Conservation (phyloP, 2,797 vertebrate species). For the Poeciliopsis infans region DNA sequence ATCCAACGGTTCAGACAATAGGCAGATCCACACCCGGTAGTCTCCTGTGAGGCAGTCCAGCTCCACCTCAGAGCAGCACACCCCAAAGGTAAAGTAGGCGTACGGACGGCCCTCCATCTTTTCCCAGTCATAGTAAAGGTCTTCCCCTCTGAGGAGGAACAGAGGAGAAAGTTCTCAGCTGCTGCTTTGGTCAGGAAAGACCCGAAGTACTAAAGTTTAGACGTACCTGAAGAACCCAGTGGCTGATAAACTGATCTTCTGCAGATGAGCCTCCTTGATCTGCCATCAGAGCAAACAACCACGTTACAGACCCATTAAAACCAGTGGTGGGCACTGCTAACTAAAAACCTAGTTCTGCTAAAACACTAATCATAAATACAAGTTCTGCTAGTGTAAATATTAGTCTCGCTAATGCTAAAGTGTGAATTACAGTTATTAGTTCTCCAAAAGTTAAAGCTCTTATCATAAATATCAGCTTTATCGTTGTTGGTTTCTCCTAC, state of each 20-base stretch:
- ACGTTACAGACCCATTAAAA: neutral
- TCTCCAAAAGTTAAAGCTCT: neutral
- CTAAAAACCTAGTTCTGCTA: neutral
- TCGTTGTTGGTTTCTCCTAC: neutral
- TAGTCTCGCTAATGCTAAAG: neutral
- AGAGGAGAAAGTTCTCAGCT: neutral
- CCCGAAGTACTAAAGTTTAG: neutral
- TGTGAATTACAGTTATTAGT: neutral
- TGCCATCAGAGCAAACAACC: conserved; percentile 28
- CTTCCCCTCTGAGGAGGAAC: conserved; percentile 77
- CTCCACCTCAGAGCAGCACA: conserved; percentile 86
- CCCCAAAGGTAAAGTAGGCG: conserved; percentile 81
- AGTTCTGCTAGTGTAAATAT: neutral
- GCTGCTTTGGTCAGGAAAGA: neutral
- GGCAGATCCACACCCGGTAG: conserved; percentile 78
- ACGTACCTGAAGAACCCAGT: conserved; percentile 84
- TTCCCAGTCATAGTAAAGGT: conserved; percentile 85
- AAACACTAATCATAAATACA: neutral
- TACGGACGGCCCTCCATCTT: conserved; percentile 79
- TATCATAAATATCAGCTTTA: neutral
- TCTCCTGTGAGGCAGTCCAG: conserved; percentile 88
- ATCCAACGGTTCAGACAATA: neutral
- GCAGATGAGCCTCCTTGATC: conserved; percentile 82
- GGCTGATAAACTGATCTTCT: conserved; percentile 89
- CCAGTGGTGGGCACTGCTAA: neutral